These are phyloP conservation scores for Pterobdella sp. DNA, from an alignment of 2,888 invertebrate genomes.

Conservation along the genomic window DNA sequence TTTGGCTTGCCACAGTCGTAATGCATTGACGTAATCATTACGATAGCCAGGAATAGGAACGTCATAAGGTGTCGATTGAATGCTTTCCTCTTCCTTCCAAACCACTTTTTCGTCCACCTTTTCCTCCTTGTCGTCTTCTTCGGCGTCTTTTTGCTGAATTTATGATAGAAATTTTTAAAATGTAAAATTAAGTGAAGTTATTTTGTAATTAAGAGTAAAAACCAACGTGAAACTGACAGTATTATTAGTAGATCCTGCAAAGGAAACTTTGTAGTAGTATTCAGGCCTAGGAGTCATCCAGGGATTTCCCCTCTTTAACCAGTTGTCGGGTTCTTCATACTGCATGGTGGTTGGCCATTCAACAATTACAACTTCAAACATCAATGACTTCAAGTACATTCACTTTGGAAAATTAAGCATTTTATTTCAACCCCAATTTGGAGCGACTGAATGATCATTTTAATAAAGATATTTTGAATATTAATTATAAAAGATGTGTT, in stretches of 20 bases:
- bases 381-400: too few relatives aligned
- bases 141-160: not conserved
- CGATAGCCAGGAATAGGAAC: conserved; percentile 94
- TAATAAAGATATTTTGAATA: not conserved
- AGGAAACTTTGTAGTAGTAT: conserved; percentile 91
- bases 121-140: not conserved
- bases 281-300: conserved; percentile 99
- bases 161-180: not conserved
- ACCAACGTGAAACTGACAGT: not conserved
- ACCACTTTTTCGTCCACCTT: not conserved
- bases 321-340: conserved; percentile 95
- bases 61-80: conserved; percentile 97
- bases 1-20: conserved; percentile 95
- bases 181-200: too few relatives aligned
- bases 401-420: too few relatives aligned
- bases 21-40: conserved; percentile 94
- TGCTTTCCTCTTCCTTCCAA: conserved; percentile 57
- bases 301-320: conserved; percentile 93
- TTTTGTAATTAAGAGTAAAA: not conserved
- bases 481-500: not conserved
- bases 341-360: conserved; percentile 39
- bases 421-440: too few relatives aligned
- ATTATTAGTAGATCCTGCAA: conserved; percentile 66
- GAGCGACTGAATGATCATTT: not conserved
- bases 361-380: too few relatives aligned